Evolutionary conservation across 2,113 vertebrate species (phyloP).

Genomic region (Holacanthus passer): DNA sequence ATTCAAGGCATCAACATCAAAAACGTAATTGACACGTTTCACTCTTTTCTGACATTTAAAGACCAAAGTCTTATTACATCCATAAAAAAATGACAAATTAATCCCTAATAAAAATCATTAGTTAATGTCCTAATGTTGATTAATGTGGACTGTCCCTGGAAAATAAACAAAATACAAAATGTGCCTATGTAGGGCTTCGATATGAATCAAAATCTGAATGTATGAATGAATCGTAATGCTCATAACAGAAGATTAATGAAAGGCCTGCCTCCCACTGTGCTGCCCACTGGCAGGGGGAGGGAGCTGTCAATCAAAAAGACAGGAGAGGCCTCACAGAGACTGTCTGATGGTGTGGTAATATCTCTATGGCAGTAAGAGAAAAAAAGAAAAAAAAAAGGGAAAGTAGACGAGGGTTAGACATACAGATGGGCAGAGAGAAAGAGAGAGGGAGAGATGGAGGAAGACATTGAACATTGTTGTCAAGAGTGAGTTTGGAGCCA

Average conservation of each 20-base stretch:
- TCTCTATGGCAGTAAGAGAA: conserved; percentile 26
- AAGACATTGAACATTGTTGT: conserved; percentile 1
- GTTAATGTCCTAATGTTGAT: not conserved
- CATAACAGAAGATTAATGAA: conserved; percentile 63
- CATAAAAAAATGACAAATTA: not conserved
- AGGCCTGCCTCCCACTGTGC: conserved; percentile 48
- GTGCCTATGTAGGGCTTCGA: conserved; percentile 23
- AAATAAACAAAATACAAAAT: conserved; percentile 8
- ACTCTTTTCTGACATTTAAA: not conserved
- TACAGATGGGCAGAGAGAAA: conserved; percentile 5
- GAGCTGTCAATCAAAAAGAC: conserved; percentile 68
- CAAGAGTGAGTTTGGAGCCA: conserved; percentile 20
- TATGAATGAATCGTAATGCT: conserved; percentile 62
- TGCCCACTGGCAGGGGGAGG: conserved; percentile 62
- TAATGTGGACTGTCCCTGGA: conserved; percentile 7
- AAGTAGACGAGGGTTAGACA: conserved; percentile 19
- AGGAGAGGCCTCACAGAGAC: conserved; percentile 30
- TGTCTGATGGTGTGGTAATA: conserved; percentile 44
- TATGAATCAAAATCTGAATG: conserved; percentile 56
- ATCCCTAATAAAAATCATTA: not conserved
- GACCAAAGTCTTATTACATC: not conserved
- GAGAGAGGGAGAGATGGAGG: not conserved
- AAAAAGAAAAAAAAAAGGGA: conserved; percentile 1
- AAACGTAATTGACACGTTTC: not conserved
- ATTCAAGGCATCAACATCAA: not conserved